phyloP scores from a whole-genome alignment of 1,140 invertebrate genomes.

The Atta colombica region DNA sequence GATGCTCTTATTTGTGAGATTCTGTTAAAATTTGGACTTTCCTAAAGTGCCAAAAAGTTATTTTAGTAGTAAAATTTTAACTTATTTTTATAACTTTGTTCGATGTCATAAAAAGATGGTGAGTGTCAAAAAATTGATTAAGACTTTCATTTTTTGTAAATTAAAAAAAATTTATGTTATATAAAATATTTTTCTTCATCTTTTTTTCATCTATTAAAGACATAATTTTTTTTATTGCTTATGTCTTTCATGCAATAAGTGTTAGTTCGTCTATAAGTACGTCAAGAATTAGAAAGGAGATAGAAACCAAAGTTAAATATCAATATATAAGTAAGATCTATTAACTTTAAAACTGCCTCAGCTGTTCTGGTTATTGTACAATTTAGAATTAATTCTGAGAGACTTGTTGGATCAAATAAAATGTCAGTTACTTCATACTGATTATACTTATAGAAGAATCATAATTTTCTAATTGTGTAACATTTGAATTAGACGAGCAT shows the following conservation, averaged over 20 bases:
- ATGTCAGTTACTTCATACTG: conserved; percentile 32
- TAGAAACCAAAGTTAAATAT: conserved; percentile 81
- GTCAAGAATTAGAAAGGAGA: conserved; percentile 61
- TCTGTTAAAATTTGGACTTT: neutral
- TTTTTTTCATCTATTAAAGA: neutral
- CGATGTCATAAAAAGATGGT: neutral
- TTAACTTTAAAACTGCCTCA: conserved; percentile 69
- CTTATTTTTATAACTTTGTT: neutral
- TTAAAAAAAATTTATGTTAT: neutral
- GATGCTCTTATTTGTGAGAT: neutral
- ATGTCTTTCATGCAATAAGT: conserved; percentile 26
- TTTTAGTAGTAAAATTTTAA: neutral
- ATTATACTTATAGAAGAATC: conserved; percentile 37
- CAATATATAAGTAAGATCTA: conserved; percentile 69
- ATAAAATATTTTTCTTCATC: neutral
- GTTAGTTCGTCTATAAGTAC: conserved; percentile 20
- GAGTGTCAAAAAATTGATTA: neutral
- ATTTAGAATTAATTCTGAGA: conserved; percentile 68
- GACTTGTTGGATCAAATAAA: conserved; percentile 21
- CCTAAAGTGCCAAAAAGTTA: neutral
- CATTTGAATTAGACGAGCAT: neutral
- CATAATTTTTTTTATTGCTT: conserved; percentile 27
- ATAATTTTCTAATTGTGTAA: conserved; percentile 16
- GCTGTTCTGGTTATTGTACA: conserved; percentile 71
- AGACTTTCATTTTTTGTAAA: neutral